Conservation (phyloP, 2,797 vertebrate genomes). For the Thripadectes ignobilis region DNA sequence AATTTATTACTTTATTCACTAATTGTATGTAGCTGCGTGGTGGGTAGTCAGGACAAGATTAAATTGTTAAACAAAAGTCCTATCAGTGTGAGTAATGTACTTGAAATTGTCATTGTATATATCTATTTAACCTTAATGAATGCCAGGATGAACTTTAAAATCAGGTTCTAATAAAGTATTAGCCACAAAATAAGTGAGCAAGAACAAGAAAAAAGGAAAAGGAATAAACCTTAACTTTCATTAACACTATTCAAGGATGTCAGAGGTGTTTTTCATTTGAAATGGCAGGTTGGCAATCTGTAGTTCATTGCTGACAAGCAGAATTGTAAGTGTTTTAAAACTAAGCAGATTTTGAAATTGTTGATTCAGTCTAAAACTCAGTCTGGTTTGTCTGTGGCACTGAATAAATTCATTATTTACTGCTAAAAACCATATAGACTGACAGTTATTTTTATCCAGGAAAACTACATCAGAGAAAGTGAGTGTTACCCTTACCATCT, state of each 20-base stretch:
- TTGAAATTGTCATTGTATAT: background rate
- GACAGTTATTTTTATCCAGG: background rate
- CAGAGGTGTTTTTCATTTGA: background rate
- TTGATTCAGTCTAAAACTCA: background rate
- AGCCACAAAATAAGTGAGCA: background rate
- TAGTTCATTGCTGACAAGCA: background rate
- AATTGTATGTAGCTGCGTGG: background rate
- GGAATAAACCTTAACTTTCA: background rate
- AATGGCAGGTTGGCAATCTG: background rate
- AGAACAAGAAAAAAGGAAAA: background rate
- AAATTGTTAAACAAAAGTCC: background rate
- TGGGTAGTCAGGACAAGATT: background rate
- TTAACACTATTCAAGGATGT: background rate
- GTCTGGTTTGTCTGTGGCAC: background rate
- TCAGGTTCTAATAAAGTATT: background rate
- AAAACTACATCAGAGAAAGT: background rate
- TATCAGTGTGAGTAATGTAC: background rate
- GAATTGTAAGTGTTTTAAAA: conserved; percentile 9
- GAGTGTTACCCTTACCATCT: background rate
- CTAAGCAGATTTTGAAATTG: background rate
- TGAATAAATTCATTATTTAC: conserved; percentile 31
- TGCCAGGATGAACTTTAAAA: background rate
- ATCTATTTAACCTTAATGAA: background rate
- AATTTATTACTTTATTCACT: background rate
- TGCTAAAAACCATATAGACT: background rate